Percentiles rank a stretch among this genome's conserved stretches.
Evolutionary conservation across 2,888 invertebrate genomes (phyloP).

Genomic region (Lomographa bimaculata): DNA sequence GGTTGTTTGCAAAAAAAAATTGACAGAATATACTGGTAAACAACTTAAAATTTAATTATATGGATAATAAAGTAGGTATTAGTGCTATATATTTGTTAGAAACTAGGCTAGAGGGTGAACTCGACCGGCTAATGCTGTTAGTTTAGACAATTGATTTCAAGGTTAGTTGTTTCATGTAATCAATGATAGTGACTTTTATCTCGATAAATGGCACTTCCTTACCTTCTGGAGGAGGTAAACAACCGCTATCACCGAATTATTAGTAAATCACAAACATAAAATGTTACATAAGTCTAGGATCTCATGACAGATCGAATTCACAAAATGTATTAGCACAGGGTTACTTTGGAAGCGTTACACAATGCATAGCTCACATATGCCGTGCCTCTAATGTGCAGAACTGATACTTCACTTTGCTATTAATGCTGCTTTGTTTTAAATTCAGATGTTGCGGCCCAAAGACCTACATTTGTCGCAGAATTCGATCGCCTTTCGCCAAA

Average conservation of each 20-base stretch:
- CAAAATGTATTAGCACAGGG: slow-evolving; percentile 38
- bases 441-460: slow-evolving; percentile 60
- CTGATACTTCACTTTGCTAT: slow-evolving; percentile 72
- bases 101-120: slow-evolving; percentile 28
- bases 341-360: slow-evolving; percentile 59
- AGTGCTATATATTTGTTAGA: slow-evolving; percentile 1
- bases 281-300: slow-evolving; percentile 73
- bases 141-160: slow-evolving; percentile 47
- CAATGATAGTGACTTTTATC: slow-evolving; percentile 30
- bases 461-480: slow-evolving; percentile 74
- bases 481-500: slow-evolving; percentile 52
- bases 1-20: not conserved
- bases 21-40: slow-evolving; percentile 2
- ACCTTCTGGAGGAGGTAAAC: slow-evolving; percentile 70
- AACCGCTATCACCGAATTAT: slow-evolving; percentile 57
- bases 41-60: slow-evolving; percentile 1
- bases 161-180: slow-evolving; percentile 49
- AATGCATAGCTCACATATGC: slow-evolving; percentile 56
- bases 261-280: slow-evolving; percentile 64
- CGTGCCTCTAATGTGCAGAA: slow-evolving; percentile 53
- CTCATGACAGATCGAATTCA: slow-evolving; percentile 68
- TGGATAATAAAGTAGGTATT: slow-evolving; percentile 1
- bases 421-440: slow-evolving; percentile 59
- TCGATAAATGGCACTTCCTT: slow-evolving; percentile 55
- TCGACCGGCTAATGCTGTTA: slow-evolving; percentile 43